Percentiles rank a stretch among this genome's conserved stretches.
Evolutionary conservation across 1,140 invertebrate genomes (phyloP).

Genomic region (Spodoptera litura): DNA sequence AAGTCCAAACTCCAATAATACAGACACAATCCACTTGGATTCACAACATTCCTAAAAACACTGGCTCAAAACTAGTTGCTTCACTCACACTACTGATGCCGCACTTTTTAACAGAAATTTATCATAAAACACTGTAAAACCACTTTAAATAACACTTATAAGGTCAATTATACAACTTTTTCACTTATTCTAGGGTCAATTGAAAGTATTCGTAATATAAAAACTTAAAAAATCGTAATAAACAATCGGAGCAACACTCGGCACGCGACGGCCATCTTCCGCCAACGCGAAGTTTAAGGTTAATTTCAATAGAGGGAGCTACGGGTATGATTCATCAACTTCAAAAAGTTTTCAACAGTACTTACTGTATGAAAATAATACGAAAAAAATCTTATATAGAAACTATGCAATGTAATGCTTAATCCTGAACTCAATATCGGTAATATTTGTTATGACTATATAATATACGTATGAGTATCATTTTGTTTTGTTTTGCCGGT

Average conservation of each 20-base stretch:
- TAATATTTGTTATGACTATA: background rate
- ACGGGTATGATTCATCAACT: background rate
- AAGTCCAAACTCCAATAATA: constrained; percentile 61
- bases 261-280: constrained; percentile 84
- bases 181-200: constrained; percentile 61
- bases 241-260: constrained; percentile 80
- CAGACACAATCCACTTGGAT: constrained; percentile 77
- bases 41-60: constrained; percentile 83
- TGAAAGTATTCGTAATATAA: constrained; percentile 64
- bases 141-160: constrained; percentile 53
- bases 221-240: constrained; percentile 78
- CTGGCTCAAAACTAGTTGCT: constrained; percentile 79
- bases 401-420: background rate
- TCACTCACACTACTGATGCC: constrained; percentile 72
- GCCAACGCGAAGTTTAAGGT: constrained; percentile 75
- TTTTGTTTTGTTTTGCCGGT: background rate
- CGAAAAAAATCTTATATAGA: background rate
- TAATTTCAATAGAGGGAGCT: constrained; percentile 70
- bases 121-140: constrained; percentile 62
- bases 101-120: constrained; percentile 80
- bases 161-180: constrained; percentile 58
- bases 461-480: background rate
- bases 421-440: background rate
- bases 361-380: background rate
- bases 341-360: background rate